Evolutionary conservation across 30 jellyfish, hydroid and myxozoan species (phyloP), one percentile per base, ranked within the genome.

Genomic region (Chrysaora quinquecirrha): DNA sequence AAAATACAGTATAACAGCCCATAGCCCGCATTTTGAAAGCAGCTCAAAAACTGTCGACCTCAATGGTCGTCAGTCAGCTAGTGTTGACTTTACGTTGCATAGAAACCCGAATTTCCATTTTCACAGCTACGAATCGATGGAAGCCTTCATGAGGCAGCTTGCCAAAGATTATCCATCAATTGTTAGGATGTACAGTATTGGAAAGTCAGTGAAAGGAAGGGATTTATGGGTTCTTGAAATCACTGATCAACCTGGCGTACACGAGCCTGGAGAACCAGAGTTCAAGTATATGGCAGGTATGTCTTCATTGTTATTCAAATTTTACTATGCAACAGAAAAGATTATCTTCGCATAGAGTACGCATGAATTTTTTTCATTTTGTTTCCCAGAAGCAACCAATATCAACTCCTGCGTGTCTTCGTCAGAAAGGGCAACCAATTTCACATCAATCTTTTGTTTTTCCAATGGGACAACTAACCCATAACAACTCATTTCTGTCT

Each of bases 181-280:
- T 52, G 82, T 97, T 0, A 48, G 89, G 12, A 83, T 95, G 34
- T 88, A 88, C 54, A 84, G 88, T 28, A 83, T 95, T 60, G 99
- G 99, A 27, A 76, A 78, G 62, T 95, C 99, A 1, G 97, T 88
- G 63, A 72, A 95, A 66, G 97, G 97, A 27, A 84, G 95, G 50
- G 90, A 88, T 27, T 47, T 95, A 66, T 85, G 89, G 95, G 99
- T 85, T 24, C 20, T 95, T 69, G 99, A 95, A 61, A 71, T 95
- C 31, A 77, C 94, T 48, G 96, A 80, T 33, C 87, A 84, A 27
- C 99, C 99, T 1, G 99, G 99, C 34, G 34, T 69, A 1, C 99
- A 88, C 58, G 97, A 95, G 62, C 75, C 99, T 43, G 99, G 99
- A 25, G 97, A 95, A 46, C 99, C 99, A 0, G 99, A 95, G 38